These are phyloP conservation scores for Scalopus aquaticus DNA, from an alignment of 2,113 vertebrate genomes.

Conservation along the genomic window DNA sequence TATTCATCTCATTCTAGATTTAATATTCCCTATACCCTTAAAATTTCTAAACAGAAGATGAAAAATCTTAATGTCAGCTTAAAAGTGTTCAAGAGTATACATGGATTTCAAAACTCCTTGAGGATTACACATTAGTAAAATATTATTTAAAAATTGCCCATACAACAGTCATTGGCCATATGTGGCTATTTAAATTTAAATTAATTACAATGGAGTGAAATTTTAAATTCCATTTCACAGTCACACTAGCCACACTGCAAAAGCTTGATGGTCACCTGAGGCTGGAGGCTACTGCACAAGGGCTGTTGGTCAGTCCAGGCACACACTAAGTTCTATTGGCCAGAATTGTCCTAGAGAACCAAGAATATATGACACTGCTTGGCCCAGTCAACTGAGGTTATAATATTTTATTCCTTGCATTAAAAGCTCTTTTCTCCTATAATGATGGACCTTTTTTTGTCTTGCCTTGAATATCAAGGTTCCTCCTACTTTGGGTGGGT, in stretches of 20 bases:
- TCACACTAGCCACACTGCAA: not conserved
- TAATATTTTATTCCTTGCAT: not conserved
- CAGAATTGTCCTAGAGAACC: not conserved
- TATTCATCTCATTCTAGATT: not conserved
- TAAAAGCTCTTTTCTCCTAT: not conserved
- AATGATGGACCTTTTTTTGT: not conserved
- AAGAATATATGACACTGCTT: not conserved
- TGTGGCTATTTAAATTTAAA: not conserved
- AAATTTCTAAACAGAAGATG: not conserved
- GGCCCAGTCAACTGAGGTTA: not conserved
- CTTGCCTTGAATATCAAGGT: not conserved
- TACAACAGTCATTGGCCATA: not conserved
- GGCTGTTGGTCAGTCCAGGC: not conserved
- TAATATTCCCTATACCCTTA: slow-evolving; percentile 27
- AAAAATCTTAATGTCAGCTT: slow-evolving; percentile 32
- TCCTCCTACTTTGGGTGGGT: not conserved
- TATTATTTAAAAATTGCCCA: not conserved
- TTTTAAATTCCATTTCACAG: not conserved
- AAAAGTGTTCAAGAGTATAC: not conserved
- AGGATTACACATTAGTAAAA: not conserved
- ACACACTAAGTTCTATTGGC: not conserved
- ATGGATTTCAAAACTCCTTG: not conserved
- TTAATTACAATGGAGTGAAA: slow-evolving; percentile 9
- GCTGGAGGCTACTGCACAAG: not conserved
- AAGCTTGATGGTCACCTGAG: not conserved